Evolutionary conservation across 2,113 vertebrate species (phyloP).

Genomic region (Caracal caracal): DNA sequence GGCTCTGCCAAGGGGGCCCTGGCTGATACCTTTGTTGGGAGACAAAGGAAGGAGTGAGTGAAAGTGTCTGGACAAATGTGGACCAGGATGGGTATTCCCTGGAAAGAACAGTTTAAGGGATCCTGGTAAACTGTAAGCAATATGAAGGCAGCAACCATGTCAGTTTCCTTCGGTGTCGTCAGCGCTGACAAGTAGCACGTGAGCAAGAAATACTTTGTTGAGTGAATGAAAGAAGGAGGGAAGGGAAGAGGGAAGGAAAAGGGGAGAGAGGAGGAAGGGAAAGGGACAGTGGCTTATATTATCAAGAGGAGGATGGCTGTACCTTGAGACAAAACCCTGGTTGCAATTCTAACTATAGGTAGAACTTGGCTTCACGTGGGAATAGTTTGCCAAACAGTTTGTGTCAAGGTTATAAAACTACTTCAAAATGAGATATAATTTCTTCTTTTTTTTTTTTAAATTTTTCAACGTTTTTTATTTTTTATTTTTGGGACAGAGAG

Average conservation of each 20-base stretch:
- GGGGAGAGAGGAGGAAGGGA: not conserved
- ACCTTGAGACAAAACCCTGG: not conserved
- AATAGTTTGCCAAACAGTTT: not conserved
- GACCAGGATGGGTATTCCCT: not conserved
- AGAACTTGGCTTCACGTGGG: not conserved
- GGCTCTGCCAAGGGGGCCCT: not conserved
- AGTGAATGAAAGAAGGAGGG: not conserved
- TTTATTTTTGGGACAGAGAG: too few relatives aligned
- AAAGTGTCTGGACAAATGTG: not conserved
- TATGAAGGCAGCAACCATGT: not conserved
- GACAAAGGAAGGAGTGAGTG: not conserved
- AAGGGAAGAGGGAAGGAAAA: not conserved
- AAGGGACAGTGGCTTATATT: too few relatives aligned
- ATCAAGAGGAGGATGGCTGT: not conserved
- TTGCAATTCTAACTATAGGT: not conserved
- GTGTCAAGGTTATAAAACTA: not conserved
- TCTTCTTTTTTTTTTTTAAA: too few relatives aligned
- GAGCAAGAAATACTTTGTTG: not conserved
- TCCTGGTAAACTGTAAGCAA: not conserved
- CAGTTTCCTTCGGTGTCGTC: not conserved
- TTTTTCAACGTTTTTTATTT: too few relatives aligned
- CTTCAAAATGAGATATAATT: not conserved
- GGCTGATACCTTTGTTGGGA: not conserved
- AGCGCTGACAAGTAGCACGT: not conserved
- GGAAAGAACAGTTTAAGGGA: not conserved